Conservation (phyloP, 2,797 vertebrate genomes). For the Sus cebifrons region DNA sequence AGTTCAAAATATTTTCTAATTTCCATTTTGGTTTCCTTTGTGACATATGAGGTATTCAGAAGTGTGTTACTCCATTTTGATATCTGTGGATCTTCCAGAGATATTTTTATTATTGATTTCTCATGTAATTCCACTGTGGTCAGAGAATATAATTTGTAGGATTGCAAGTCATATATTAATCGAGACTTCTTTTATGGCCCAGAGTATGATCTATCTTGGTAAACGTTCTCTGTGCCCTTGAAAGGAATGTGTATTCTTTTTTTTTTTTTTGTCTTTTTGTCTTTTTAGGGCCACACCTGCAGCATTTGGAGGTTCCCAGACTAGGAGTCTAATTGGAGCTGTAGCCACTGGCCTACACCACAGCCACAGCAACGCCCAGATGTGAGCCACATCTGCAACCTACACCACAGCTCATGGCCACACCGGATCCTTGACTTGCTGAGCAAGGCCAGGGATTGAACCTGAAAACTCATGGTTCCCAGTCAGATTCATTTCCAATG, state of each 20-base stretch:
- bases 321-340: too few relatives aligned
- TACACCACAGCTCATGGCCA: too few relatives aligned
- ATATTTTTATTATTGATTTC: neutral
- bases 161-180: neutral
- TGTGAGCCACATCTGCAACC: too few relatives aligned
- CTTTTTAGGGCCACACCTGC: too few relatives aligned
- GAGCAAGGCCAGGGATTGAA: too few relatives aligned
- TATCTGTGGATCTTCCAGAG: neutral
- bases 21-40: slow-evolving; percentile 46
- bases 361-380: too few relatives aligned
- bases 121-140: neutral
- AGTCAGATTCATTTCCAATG: too few relatives aligned
- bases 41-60: neutral
- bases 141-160: neutral
- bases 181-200: neutral
- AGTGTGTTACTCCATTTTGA: neutral
- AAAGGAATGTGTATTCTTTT: neutral
- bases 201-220: neutral
- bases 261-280: too few relatives aligned
- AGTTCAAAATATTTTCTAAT: slow-evolving; percentile 18
- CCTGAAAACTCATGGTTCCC: too few relatives aligned
- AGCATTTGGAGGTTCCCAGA: too few relatives aligned
- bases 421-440: too few relatives aligned
- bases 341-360: too few relatives aligned
- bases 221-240: neutral